Evolutionary conservation across 2,888 invertebrate genomes (phyloP).

Genomic region (Leucophenga montana): DNA sequence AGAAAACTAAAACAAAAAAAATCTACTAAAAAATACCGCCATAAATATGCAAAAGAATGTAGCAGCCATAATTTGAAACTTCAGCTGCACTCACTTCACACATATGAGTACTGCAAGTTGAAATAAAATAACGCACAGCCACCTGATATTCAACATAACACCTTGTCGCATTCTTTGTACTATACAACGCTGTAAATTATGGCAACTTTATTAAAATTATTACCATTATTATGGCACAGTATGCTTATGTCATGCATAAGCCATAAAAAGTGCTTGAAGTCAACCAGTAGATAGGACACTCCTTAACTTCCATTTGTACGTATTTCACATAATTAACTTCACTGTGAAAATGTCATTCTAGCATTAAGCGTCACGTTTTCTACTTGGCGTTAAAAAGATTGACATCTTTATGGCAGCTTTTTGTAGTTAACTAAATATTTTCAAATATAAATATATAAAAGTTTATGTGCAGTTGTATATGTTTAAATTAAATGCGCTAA

Average conservation of each 20-base stretch:
- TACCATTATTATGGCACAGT: neutral
- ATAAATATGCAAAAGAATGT: neutral
- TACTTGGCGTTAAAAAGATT: no score
- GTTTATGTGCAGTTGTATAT: no score
- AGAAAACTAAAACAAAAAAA: neutral
- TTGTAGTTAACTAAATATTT: no score
- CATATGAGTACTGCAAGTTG: neutral
- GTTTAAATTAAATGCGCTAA: no score
- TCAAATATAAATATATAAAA: no score
- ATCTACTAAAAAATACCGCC: neutral
- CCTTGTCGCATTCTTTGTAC: neutral
- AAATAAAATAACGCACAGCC: neutral
- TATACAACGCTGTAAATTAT: neutral
- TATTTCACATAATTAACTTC: neutral
- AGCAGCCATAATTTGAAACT: neutral
- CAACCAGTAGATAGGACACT: neutral
- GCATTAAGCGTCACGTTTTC: no score
- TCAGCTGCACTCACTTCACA: neutral
- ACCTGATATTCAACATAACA: neutral
- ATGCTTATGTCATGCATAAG: neutral
- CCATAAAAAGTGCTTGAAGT: neutral
- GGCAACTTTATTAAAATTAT: constrained; percentile 7
- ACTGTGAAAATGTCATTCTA: no score
- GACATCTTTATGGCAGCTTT: no score
- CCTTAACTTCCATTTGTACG: neutral